These are phyloP conservation scores for Hippopotamus amphibius DNA, from an alignment of 2,113 vertebrate genomes.

Conservation along the genomic window DNA sequence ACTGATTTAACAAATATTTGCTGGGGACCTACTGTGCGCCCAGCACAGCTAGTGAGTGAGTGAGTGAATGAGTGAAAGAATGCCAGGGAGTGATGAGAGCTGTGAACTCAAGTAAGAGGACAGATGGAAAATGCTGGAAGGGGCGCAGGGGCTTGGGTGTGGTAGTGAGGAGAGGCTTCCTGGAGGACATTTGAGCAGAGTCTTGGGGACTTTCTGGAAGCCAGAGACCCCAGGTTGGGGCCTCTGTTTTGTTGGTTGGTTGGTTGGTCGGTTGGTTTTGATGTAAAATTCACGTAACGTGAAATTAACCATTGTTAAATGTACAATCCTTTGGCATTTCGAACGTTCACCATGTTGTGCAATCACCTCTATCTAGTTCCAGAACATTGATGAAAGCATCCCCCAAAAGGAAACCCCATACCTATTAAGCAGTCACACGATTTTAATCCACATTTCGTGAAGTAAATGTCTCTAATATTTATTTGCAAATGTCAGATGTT, in stretches of 20 bases:
- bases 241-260: not conserved
- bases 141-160: not conserved
- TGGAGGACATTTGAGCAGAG: not conserved
- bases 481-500: not conserved
- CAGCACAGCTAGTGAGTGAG: not conserved
- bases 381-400: not conserved
- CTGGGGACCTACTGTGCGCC: not conserved
- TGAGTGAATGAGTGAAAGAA: not conserved
- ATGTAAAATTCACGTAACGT: not conserved
- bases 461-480: not conserved
- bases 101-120: not conserved
- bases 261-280: not conserved
- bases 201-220: not conserved
- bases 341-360: not conserved
- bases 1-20: not conserved
- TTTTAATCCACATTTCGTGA: not conserved
- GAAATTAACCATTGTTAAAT: not conserved
- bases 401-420: not conserved
- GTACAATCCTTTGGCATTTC: not conserved
- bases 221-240: not conserved
- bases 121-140: not conserved
- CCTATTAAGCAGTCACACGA: not conserved
- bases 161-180: not conserved
- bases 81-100: not conserved
- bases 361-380: not conserved